Conservation (phyloP, 2,797 vertebrate genomes). For the Austrolebias charrua region DNA sequence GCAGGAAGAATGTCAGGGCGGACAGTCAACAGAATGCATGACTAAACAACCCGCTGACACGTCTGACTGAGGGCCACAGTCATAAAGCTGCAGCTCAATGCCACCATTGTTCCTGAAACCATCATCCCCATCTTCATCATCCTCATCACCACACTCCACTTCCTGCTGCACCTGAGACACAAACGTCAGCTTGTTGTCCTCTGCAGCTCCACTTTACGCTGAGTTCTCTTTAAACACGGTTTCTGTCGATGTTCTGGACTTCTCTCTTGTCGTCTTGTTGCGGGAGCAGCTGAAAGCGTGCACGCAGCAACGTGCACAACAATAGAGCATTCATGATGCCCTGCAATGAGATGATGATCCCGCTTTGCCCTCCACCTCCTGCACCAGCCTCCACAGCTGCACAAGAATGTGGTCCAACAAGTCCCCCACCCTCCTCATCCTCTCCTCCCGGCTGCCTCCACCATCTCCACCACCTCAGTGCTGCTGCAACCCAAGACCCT, state of each 20-base stretch:
- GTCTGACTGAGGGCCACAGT: slow-evolving; percentile 61
- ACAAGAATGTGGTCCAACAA: slow-evolving; percentile 84
- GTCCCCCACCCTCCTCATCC: slow-evolving; percentile 42
- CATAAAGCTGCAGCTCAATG: slow-evolving; percentile 64
- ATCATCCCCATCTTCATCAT: slow-evolving; percentile 65
- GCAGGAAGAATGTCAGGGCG: slow-evolving; percentile 32
- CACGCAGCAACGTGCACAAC: slow-evolving; percentile 71
- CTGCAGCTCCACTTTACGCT: background rate
- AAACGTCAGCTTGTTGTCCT: background rate
- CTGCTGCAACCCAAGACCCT: slow-evolving; percentile 70
- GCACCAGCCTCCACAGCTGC: slow-evolving; percentile 84
- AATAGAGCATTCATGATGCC: slow-evolving; percentile 84
- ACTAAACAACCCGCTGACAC: slow-evolving; percentile 60
- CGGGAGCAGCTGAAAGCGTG: slow-evolving; percentile 47
- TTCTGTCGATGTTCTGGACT: background rate
- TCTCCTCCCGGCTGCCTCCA: slow-evolving; percentile 56
- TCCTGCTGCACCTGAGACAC: slow-evolving; percentile 52
- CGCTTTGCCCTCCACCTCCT: slow-evolving; percentile 68
- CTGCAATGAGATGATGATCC: slow-evolving; percentile 79
- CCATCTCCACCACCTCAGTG: slow-evolving; percentile 65
- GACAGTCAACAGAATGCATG: slow-evolving; percentile 53
- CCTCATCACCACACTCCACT: slow-evolving; percentile 43
- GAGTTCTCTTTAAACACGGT: background rate
- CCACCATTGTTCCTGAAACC: slow-evolving; percentile 65
- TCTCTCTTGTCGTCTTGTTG: slow-evolving; percentile 19